Conservation (phyloP, 2,888 invertebrate species). For the Drosophila trichaetosa region DNA sequence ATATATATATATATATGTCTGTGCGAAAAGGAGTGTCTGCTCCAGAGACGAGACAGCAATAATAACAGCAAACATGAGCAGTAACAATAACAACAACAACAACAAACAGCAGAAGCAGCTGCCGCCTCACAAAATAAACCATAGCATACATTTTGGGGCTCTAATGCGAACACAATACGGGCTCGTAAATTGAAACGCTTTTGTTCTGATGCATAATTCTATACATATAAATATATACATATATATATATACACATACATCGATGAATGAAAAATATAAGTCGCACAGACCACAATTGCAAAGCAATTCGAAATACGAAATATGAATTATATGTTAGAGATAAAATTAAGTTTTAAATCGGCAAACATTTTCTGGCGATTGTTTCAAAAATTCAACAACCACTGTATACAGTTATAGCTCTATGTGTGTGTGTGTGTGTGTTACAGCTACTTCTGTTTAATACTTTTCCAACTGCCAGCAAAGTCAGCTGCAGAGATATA, state of each 20-base stretch:
- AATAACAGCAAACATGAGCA: conserved; percentile 33
- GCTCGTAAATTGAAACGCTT: not conserved
- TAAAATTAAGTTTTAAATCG: not conserved
- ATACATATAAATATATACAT: too few relatives aligned
- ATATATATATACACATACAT: not conserved
- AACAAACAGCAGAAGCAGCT: conserved; percentile 41
- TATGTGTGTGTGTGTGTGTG: conserved; percentile 8
- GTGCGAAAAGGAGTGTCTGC: conserved; percentile 80
- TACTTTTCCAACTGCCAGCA: conserved; percentile 39
- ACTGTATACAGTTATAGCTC: conserved; percentile 5
- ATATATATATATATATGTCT: not conserved
- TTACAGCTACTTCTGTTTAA: conserved; percentile 17
- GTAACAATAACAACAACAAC: conserved; percentile 19
- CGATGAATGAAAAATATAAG: not conserved
- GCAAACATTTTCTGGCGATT: not conserved
- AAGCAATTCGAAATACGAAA: not conserved
- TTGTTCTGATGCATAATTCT: too few relatives aligned
- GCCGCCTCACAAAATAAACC: conserved; percentile 36
- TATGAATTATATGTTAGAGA: not conserved
- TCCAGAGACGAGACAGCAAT: conserved; percentile 61
- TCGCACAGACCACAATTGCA: not conserved
- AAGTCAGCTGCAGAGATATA: conserved; percentile 7
- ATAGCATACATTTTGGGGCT: conserved; percentile 60
- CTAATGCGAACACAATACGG: not conserved
- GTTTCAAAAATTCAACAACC: not conserved